Evolutionary conservation across 2,888 invertebrate genomes (phyloP), one percentile per base, ranked within the genome.

Genomic region (Lasius platythorax): DNA sequence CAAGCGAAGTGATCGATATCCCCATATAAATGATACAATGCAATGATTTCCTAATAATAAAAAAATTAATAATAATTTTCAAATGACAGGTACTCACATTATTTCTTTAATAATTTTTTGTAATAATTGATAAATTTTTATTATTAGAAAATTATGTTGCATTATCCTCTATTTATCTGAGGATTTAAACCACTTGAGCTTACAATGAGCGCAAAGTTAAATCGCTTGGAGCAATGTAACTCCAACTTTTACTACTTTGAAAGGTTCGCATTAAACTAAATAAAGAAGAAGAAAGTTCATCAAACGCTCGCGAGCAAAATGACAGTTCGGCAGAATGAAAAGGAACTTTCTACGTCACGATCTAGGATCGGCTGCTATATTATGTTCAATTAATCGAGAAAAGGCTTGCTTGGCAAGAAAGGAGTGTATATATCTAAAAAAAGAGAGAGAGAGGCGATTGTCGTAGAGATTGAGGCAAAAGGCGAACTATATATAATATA

Each of bases 381-480:
- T 68, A 43, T 18, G 33, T 81, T 61, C 15, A 79, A 70, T 79
- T 46, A 70, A 43, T 70, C 46, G 58, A 43, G 70, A 81, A 61
- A 37, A 50, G 61, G 33, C 23, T 79, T 46, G 79, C 70, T 79
- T 72, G 46, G 61, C 72, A 46, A 81, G 79, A 81, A 61, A 72
- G 63, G 46, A 81, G 23, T 79, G 43, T 79, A 43, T 40, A 23
- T 66, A 18, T 81, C 37, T 70, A 72, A 72, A n/a, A 50, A 18
- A 30, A 46, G 0, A 18, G 18, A 53, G 18, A 50, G 50, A 70
- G 46, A 81, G 70, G 79, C 79, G 28, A 61, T 72, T 61, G 23
- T 72, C 46, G 18, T 70, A 81, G 8, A n/a, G 56, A 72, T 83
- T 84, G 90, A 89, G 90, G 90, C 90, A 90, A 90, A 90, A 90